These are phyloP conservation scores for Heliconius eleuchia DNA, from an alignment of 1,140 invertebrate species.

Conservation along the genomic window DNA sequence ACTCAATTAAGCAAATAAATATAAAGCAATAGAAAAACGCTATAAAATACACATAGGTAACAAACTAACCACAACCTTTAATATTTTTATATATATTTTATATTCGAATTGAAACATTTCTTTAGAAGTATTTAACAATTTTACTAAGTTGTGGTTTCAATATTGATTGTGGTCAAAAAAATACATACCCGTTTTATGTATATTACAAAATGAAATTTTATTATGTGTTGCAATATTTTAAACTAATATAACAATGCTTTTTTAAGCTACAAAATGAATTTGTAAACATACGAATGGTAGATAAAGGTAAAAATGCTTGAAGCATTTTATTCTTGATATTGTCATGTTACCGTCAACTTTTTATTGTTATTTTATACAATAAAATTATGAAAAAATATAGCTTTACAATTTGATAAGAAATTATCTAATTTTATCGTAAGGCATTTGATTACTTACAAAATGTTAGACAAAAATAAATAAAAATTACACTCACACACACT, in stretches of 20 bases:
- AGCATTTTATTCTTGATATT: constrained; percentile 6
- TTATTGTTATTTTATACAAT: not conserved
- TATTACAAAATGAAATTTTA: not conserved
- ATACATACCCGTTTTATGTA: not conserved
- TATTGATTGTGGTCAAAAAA: not conserved
- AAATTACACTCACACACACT: not conserved
- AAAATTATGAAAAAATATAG: constrained; percentile 8
- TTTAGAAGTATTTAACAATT: not conserved
- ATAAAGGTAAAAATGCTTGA: constrained; percentile 1
- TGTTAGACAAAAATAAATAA: constrained; percentile 14
- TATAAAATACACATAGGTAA: constrained; percentile 7
- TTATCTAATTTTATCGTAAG: constrained; percentile 9
- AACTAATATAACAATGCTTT: not conserved
- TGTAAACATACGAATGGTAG: not conserved
- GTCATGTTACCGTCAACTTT: not conserved
- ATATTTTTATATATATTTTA: constrained; percentile 1
- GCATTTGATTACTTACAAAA: constrained; percentile 10
- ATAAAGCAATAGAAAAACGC: not conserved
- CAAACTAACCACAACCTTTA: not conserved
- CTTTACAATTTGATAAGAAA: constrained; percentile 5
- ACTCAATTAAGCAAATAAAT: not conserved
- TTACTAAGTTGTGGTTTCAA: constrained; percentile 1
- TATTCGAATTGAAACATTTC: not conserved
- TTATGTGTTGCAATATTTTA: not conserved
- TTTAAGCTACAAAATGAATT: not conserved